Percentiles rank a stretch among this genome's conserved stretches.
Evolutionary conservation across 2,888 invertebrate genomes (phyloP).

Genomic region (Ennomos fuscantarius): DNA sequence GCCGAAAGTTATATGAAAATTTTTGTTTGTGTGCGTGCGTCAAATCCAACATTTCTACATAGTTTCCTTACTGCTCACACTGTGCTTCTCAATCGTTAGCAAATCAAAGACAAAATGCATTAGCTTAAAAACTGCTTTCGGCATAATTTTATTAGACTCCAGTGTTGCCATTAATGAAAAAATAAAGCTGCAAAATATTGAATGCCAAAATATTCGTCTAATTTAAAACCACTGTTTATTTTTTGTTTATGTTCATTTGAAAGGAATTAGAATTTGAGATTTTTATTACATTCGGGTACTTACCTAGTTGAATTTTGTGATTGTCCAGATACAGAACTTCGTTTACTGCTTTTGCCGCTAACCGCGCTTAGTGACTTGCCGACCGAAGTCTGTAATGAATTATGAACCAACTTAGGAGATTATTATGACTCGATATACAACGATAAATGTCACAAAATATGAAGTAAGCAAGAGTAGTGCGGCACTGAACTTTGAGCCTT

Average conservation of each 20-base stretch:
- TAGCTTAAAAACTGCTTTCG: conserved; percentile 52
- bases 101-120: conserved; percentile 78
- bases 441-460: no score
- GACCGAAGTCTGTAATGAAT: conserved; percentile 70
- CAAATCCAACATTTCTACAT: neutral
- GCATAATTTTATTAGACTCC: conserved; percentile 33
- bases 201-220: conserved; percentile 59
- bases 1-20: no score
- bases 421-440: no score
- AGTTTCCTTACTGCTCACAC: conserved; percentile 15
- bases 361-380: conserved; percentile 76
- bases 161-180: conserved; percentile 64
- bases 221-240: conserved; percentile 46
- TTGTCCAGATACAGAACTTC: conserved; percentile 78
- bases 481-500: no score
- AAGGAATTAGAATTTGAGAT: conserved; percentile 29
- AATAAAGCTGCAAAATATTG: conserved; percentile 80
- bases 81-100: conserved; percentile 56
- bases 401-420: no score
- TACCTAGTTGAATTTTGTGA: conserved; percentile 79
- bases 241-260: conserved; percentile 33
- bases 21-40: neutral
- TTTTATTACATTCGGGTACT: conserved; percentile 46
- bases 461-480: no score
- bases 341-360: conserved; percentile 77